A percentile compares a stretch with the other conserved stretches of the same genome.
Conservation (phyloP, 1,140 invertebrate species). For the Caenorhabditis inopinata region DNA sequence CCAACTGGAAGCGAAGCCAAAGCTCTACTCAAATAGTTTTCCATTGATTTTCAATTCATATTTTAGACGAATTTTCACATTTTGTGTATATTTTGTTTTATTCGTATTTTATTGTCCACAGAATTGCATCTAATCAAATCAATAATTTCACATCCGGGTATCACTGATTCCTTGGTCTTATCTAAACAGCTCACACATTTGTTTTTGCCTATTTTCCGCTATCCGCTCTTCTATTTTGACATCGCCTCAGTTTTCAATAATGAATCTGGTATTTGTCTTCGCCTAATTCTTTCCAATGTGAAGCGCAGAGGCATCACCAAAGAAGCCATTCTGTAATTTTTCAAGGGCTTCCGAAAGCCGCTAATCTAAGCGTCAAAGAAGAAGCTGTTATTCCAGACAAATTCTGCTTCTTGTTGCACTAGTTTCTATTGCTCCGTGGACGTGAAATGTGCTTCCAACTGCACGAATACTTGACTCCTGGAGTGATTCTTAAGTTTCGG, state of each 20-base stretch:
- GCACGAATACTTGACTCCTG: background rate
- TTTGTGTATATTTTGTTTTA: too few relatives aligned
- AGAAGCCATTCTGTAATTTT: background rate
- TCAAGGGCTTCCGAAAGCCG: background rate
- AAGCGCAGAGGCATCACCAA: background rate
- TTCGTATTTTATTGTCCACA: too few relatives aligned
- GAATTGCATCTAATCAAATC: too few relatives aligned
- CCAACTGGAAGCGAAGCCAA: background rate
- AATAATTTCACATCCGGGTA: too few relatives aligned
- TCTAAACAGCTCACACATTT: too few relatives aligned
- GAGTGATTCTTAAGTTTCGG: background rate
- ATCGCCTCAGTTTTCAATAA: background rate
- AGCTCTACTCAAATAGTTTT: background rate
- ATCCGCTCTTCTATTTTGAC: background rate
- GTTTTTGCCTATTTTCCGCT: background rate
- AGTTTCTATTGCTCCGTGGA: too few relatives aligned
- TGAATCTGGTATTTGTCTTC: slow-evolving; percentile 7
- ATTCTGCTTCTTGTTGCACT: too few relatives aligned
- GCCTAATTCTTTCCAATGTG: background rate
- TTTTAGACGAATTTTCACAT: too few relatives aligned
- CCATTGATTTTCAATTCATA: background rate
- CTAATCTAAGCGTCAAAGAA: background rate
- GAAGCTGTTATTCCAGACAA: too few relatives aligned
- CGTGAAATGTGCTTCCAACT: slow-evolving; percentile 7
- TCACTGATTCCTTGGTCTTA: too few relatives aligned